Base-by-base conservation (phyloP, 2,888 invertebrate species). In the Autographa pulchrina region DNA sequence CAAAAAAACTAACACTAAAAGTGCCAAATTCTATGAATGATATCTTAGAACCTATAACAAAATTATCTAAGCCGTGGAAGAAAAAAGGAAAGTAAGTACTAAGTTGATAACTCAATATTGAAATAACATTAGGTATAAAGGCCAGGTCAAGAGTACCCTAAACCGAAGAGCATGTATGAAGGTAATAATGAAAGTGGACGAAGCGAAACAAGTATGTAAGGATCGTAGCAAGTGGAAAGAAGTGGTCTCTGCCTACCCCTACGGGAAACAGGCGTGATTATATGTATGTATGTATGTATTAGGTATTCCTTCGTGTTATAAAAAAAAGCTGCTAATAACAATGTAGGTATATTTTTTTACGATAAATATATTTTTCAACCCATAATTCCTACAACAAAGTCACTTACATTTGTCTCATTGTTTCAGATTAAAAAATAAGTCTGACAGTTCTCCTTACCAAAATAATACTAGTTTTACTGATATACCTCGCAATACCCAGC, bases 61-160 rank as follows among this genome's bases (percentile, higher is more conserved):
- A 95, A 90, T 84, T 90, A 69, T 87, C 91, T 61, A 96, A 94
- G 81, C 85, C 89, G 59, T 92, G 91, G 86, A 96, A 96, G 85
- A 96, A 96, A 81, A 96, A 96, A 83, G 95, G 92, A 87, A 96
- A 96, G 96, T 96, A 80, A 90, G 95, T 92, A 82, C 18, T 14
- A 31, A 18, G 18, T n/a, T 31, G 14, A 31, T 25, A 54, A 43
- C 13, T 0, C 32, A 60, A 16, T 8, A 38, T 38, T 35, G 31
- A 20, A 43, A 16, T n/a, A n/a, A n/a, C n/a, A n/a, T n/a, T n/a
- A n/a, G n/a, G n/a, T n/a, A n/a, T n/a, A n/a, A n/a, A n/a, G n/a
- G n/a, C n/a, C n/a, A n/a, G n/a, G n/a, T n/a, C n/a, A n/a, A n/a
- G n/a, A n/a, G n/a, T n/a, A n/a, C n/a, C n/a, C n/a, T n/a, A n/a